Evolutionary conservation across 2,888 invertebrate genomes (phyloP).

Genomic region (Masnerella sp.): DNA sequence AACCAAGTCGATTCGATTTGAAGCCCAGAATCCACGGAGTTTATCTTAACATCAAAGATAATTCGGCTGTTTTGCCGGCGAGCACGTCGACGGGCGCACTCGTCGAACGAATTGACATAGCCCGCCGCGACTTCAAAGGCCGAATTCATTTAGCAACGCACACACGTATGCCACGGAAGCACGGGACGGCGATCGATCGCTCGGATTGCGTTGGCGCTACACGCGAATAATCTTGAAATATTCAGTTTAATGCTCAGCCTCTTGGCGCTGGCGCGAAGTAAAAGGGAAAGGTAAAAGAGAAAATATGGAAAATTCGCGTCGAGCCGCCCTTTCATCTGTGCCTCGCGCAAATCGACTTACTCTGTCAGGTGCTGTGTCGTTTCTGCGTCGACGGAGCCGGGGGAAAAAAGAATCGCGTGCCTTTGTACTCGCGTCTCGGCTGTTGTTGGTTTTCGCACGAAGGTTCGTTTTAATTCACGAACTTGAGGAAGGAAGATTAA

Average conservation of each 20-base stretch:
- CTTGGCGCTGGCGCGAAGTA: slow-evolving; percentile 22
- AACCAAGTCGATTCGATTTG: too few relatives aligned
- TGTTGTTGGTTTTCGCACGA: too few relatives aligned
- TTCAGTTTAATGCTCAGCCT: slow-evolving; percentile 54
- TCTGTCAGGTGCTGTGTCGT: slow-evolving; percentile 51
- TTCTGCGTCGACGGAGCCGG: slow-evolving; percentile 47
- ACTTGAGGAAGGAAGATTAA: too few relatives aligned
- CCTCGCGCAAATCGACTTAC: slow-evolving; percentile 57
- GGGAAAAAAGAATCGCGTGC: slow-evolving; percentile 19
- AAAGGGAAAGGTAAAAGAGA: slow-evolving; percentile 50
- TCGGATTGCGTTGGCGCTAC: slow-evolving; percentile 37
- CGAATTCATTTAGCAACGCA: slow-evolving; percentile 29
- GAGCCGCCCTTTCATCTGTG: slow-evolving; percentile 52
- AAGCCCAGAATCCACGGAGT: slow-evolving; percentile 27
- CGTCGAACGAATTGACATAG: slow-evolving; percentile 41
- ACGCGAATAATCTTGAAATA: slow-evolving; percentile 59
- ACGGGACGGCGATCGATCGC: slow-evolving; percentile 50
- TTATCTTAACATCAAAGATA: slow-evolving; percentile 33
- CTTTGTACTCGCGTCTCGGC: too few relatives aligned
- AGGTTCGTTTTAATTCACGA: too few relatives aligned
- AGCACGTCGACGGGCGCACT: slow-evolving; percentile 12
- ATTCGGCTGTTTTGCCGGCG: slow-evolving; percentile 22
- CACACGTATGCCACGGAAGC: slow-evolving; percentile 8
- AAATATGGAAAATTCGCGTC: slow-evolving; percentile 54
- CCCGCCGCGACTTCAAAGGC: slow-evolving; percentile 39